Evolutionary conservation across 2,888 invertebrate genomes (phyloP), one percentile per base, ranked within the genome.

Genomic region (Drosophila tanythrix): DNA sequence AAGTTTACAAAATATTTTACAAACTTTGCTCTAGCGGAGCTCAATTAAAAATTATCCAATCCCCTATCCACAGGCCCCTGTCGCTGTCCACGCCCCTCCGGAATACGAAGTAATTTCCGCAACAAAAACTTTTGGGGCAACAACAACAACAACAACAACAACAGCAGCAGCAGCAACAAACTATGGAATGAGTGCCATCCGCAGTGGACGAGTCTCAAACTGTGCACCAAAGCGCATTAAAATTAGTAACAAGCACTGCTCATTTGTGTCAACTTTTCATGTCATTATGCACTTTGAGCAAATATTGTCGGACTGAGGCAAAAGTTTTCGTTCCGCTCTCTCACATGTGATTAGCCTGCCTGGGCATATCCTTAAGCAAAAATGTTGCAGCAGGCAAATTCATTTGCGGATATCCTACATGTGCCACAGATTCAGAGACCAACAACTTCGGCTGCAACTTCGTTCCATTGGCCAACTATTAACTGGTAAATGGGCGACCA

Each of bases 191-290:
- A 11, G 36, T 18, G 25, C 38, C 38, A 33, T 27, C 27, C 38
- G 38, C 18, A 62, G 36, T 58, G 36, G 63, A n/a, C 36, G 7
- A 25, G 5, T 25, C 74, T 61, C 65, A 60, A 62, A 67, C 79
- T 77, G 82, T 81, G 74, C 89, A 70, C 56, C 74, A 71, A 76
- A 79, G 76, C 85, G 80, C 76, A 87, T 82, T 88, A 80, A 88
- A 88, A 88, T 90, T 87, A 88, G 89, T 87, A 89, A 87, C 89
- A 88, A 91, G 86, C 84, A 76, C 82, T 83, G 87, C 91, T 91
- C 91, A 91, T 91, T 91, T 91, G 83, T 85, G 87, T 87, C 90
- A 91, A 91, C 85, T 91, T 91, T 91, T 80, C 82, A 85, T 88
- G 90, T 84, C 91, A 91, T 88, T 91, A 89, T 91, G 89, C 88